These are phyloP conservation scores for Limnephilus auricula DNA, from an alignment of 2,888 invertebrate genomes.

Conservation along the genomic window DNA sequence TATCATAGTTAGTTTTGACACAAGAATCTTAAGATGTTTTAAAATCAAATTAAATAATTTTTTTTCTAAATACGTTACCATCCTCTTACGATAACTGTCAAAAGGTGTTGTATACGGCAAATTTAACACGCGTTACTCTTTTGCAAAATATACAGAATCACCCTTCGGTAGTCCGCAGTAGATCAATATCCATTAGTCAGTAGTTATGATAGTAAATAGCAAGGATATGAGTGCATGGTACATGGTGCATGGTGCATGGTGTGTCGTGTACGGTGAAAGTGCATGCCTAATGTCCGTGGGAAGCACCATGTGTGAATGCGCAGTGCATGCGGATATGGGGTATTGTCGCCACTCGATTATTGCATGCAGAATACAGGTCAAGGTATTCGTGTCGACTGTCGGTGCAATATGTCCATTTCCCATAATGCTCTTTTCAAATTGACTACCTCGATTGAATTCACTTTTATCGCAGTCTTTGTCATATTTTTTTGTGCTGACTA, in stretches of 20 bases:
- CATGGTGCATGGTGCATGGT: neutral
- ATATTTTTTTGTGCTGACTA: too few species aligned
- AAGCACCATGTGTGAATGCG: neutral
- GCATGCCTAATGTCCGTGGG: neutral
- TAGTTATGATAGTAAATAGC: neutral
- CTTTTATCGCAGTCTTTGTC: neutral
- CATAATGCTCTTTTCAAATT: neutral
- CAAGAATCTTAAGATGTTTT: too few species aligned
- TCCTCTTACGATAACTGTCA: too few species aligned
- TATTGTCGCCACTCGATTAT: neutral
- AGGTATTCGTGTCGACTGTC: neutral
- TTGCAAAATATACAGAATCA: too few species aligned
- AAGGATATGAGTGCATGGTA: neutral
- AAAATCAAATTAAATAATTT: too few species aligned
- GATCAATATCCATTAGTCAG: neutral
- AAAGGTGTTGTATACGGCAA: too few species aligned
- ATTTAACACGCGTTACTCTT: too few species aligned
- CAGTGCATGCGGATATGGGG: neutral
- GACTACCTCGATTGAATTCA: neutral
- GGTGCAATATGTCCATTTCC: neutral
- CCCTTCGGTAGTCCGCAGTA: too few species aligned
- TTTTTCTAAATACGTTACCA: too few species aligned
- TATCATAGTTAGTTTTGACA: too few species aligned
- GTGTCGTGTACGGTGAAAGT: neutral
- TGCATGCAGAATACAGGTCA: slow-evolving; percentile 2